A percentile compares a stretch with the other conserved stretches of the same genome.
Evolutionary conservation across 2,797 vertebrate genomes (phyloP).

Genomic region (Oryzias dopingdopingensis): DNA sequence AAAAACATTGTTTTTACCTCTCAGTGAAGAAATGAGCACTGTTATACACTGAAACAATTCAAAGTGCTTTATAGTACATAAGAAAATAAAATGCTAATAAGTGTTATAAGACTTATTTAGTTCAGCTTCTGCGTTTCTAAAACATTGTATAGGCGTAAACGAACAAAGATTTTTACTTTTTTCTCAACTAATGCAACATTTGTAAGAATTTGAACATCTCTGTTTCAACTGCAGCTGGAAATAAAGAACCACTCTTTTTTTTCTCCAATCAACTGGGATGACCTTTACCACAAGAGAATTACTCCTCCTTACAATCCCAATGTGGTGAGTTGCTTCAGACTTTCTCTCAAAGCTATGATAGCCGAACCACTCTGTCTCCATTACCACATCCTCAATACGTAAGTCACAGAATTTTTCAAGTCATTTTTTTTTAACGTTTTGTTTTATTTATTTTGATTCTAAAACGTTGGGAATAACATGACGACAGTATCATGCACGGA

Average conservation of each 20-base stretch:
- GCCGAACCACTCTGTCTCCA: neutral
- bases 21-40: conserved; percentile 6
- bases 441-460: too few species aligned
- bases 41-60: neutral
- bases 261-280: conserved; percentile 96
- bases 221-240: conserved; percentile 80
- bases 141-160: neutral
- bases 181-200: too few species aligned
- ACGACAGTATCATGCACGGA: too few species aligned
- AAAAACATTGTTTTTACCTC: neutral
- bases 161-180: too few species aligned
- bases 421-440: too few species aligned
- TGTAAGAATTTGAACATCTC: too few species aligned
- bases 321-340: conserved; percentile 82
- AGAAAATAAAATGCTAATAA: too few species aligned
- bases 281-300: conserved; percentile 93
- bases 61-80: neutral
- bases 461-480: too few species aligned
- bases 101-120: too few species aligned
- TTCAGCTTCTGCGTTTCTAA: too few species aligned
- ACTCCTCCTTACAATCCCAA: conserved; percentile 96
- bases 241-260: conserved; percentile 96
- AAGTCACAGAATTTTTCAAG: too few species aligned
- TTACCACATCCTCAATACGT: too few species aligned
- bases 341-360: neutral